Evolutionary conservation across 2,888 invertebrate genomes (phyloP).

Genomic region (Tetheella fluctuosa): DNA sequence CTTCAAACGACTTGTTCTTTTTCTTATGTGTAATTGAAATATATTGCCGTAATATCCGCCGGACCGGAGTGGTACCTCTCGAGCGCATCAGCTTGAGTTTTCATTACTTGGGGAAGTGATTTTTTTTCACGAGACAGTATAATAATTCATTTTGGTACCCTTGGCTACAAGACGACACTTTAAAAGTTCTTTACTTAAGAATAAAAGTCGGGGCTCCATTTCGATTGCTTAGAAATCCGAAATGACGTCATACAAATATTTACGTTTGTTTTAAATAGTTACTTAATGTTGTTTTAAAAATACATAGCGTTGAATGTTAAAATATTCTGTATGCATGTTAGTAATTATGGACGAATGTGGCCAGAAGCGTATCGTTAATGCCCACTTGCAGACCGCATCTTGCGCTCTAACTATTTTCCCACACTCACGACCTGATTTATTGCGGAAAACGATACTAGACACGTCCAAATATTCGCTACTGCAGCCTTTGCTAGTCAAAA

Average conservation of each 20-base stretch:
- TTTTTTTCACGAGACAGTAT: slow-evolving; percentile 77
- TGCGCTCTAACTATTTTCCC: slow-evolving; percentile 64
- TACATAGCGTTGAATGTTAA: too few relatives aligned
- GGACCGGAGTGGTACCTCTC: slow-evolving; percentile 76
- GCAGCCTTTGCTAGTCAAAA: slow-evolving; percentile 61
- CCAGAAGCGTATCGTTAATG: slow-evolving; percentile 51
- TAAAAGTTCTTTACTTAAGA: slow-evolving; percentile 59
- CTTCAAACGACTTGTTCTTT: slow-evolving; percentile 83
- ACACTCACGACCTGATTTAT: slow-evolving; percentile 69
- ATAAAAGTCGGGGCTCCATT: slow-evolving; percentile 48
- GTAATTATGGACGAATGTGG: slow-evolving; percentile 13
- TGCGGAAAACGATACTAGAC: slow-evolving; percentile 60
- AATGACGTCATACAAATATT: background rate
- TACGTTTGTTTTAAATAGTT: background rate
- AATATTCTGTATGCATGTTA: background rate
- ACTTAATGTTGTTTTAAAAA: too few relatives aligned
- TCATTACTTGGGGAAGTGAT: slow-evolving; percentile 80
- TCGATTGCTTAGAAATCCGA: background rate
- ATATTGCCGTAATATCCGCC: slow-evolving; percentile 83
- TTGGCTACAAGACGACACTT: slow-evolving; percentile 57
- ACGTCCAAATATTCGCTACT: slow-evolving; percentile 59
- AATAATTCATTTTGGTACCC: slow-evolving; percentile 81
- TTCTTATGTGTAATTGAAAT: slow-evolving; percentile 84
- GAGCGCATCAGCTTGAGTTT: slow-evolving; percentile 80
- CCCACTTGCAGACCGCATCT: slow-evolving; percentile 62